These are phyloP conservation scores for Drosophila paucipuncta DNA, from an alignment of 2,888 invertebrate genomes.

Conservation along the genomic window DNA sequence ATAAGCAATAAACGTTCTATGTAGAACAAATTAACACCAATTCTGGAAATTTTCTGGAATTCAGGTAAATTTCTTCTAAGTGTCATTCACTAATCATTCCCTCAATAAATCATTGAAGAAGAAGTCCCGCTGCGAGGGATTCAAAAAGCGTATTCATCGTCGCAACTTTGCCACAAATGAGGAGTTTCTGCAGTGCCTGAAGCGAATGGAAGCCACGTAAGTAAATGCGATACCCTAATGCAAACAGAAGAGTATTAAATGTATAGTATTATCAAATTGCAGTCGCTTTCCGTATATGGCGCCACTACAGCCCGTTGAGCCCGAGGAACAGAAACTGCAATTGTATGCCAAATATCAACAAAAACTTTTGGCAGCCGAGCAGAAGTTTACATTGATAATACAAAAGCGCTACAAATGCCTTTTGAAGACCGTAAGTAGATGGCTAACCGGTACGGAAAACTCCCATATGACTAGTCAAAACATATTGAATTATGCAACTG, in stretches of 20 bases:
- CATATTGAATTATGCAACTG: constrained; percentile 65
- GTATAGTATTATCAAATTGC: too few relatives aligned
- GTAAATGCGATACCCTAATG: constrained; percentile 32
- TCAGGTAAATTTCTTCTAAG: background rate
- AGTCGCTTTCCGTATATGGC: constrained; percentile 83
- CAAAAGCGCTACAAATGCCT: constrained; percentile 83
- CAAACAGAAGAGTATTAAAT: too few relatives aligned
- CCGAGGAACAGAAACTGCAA: constrained; percentile 81
- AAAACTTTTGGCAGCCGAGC: constrained; percentile 51
- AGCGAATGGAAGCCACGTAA: constrained; percentile 76
- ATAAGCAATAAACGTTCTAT: too few relatives aligned
- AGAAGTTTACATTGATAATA: constrained; percentile 77
- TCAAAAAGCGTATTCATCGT: constrained; percentile 51
- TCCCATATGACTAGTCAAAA: constrained; percentile 7
- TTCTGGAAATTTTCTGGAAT: background rate
- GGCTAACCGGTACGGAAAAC: background rate
- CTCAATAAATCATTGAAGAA: constrained; percentile 11
- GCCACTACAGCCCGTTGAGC: constrained; percentile 82
- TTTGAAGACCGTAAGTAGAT: constrained; percentile 81
- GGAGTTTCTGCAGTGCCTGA: constrained; percentile 78
- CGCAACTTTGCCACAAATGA: constrained; percentile 71
- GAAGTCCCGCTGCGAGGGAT: constrained; percentile 27
- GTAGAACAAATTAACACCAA: too few relatives aligned
- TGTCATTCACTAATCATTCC: background rate
- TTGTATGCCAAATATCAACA: constrained; percentile 71